A percentile compares a stretch with the other conserved stretches of the same genome.
Conservation (phyloP, 2,888 invertebrate species). For the Sphaerophoria rueppellii region DNA sequence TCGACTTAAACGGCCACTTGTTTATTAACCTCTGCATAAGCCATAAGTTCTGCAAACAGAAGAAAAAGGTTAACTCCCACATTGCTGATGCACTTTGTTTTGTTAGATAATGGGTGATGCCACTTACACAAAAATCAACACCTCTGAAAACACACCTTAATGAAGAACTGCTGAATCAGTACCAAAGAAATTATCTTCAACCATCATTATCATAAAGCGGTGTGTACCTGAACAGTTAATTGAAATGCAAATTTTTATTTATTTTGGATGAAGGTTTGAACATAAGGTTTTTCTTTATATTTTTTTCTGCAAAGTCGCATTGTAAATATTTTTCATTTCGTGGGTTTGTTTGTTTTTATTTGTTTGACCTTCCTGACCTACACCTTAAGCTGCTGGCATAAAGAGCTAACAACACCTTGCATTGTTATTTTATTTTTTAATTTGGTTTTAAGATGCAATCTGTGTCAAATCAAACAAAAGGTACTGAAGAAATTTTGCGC, state of each 20-base stretch:
- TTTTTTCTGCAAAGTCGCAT: constrained; percentile 22
- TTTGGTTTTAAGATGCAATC: constrained; percentile 13
- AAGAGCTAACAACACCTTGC: constrained; percentile 43
- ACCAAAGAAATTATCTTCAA: constrained; percentile 37
- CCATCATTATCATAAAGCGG: constrained; percentile 1
- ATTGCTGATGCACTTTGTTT: constrained; percentile 24
- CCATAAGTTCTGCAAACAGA: neutral
- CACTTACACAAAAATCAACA: constrained; percentile 6
- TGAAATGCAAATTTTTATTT: constrained; percentile 67
- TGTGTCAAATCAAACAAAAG: constrained; percentile 54
- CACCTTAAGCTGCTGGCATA: constrained; percentile 25
- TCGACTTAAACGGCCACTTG: neutral
- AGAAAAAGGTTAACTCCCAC: constrained; percentile 27
- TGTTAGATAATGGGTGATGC: constrained; percentile 21
- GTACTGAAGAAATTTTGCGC: constrained; percentile 2
- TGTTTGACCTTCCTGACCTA: constrained; percentile 56
- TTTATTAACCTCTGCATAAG: constrained; percentile 4
- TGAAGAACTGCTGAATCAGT: constrained; percentile 33
- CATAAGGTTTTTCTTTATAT: constrained; percentile 46
- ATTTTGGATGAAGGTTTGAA: constrained; percentile 48
- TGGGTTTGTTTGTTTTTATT: constrained; percentile 2
- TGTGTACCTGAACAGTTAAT: constrained; percentile 31
- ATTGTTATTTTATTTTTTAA: neutral
- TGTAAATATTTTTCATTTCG: constrained; percentile 15
- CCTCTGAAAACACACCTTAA: neutral